These are phyloP conservation scores for Drosophila kokeensis DNA, from an alignment of 2,888 invertebrate genomes.

Conservation along the genomic window DNA sequence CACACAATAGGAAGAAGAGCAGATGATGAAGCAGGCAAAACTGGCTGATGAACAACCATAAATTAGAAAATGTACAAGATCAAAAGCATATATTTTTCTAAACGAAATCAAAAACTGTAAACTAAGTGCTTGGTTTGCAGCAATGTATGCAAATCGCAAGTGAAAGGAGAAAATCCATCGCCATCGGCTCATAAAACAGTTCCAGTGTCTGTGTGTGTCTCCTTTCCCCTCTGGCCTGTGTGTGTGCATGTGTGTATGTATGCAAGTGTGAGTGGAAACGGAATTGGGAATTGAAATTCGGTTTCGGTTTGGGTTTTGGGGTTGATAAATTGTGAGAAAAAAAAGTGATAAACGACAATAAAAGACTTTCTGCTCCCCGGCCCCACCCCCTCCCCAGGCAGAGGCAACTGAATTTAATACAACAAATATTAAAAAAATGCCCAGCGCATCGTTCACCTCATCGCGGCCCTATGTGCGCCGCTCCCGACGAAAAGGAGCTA, in stretches of 20 bases:
- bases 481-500: constrained; percentile 96
- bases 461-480: constrained; percentile 96
- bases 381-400: constrained; percentile 2
- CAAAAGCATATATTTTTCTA: constrained; percentile 17
- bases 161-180: constrained; percentile 61
- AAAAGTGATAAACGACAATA: constrained; percentile 62
- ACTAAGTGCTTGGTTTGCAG: constrained; percentile 24
- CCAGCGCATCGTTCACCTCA: constrained; percentile 97
- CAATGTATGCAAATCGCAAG: constrained; percentile 44
- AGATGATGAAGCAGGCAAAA: constrained; percentile 61
- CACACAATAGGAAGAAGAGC: constrained; percentile 75
- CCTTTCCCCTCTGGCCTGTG: constrained; percentile 20
- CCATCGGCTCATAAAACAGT: constrained; percentile 41
- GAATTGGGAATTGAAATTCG: constrained; percentile 39
- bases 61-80: constrained; percentile 49
- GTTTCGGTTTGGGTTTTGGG: constrained; percentile 71
- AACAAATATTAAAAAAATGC: constrained; percentile 86
- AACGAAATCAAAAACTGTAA: constrained; percentile 31
- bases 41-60: constrained; percentile 51
- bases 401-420: constrained; percentile 4
- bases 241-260: constrained; percentile 49
- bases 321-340: constrained; percentile 76
- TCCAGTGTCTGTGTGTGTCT: constrained; percentile 43
- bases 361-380: constrained; percentile 20
- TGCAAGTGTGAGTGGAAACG: constrained; percentile 57